These are phyloP conservation scores for Amphiura filiformis DNA, from an alignment of 35 echinoderm and acorn worm genomes.

Conservation along the genomic window DNA sequence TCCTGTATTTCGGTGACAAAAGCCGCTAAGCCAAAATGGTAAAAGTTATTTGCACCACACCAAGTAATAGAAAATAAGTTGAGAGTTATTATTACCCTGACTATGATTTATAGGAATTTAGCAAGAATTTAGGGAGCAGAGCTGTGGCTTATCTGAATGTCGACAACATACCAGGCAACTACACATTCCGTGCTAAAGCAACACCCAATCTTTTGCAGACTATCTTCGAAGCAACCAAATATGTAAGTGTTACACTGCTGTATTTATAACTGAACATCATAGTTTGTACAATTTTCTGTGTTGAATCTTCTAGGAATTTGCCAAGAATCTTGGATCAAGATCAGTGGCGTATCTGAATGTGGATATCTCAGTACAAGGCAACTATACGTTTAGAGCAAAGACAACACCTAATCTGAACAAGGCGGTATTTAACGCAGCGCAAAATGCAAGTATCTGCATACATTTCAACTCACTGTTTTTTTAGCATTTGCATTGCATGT, in stretches of 20 bases:
- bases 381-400: conserved; percentile 69
- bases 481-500: no score
- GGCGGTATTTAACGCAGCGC: conserved; percentile 59
- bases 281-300: no score
- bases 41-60: no score
- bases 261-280: not conserved
- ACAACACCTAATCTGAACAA: conserved; percentile 71
- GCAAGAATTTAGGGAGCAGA: conserved; percentile 45
- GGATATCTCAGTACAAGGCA: conserved; percentile 73
- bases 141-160: conserved; percentile 83
- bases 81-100: not conserved
- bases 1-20: no score
- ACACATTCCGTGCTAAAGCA: conserved; percentile 56
- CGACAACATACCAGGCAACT: conserved; percentile 74
- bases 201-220: conserved; percentile 70
- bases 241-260: conserved; percentile 17
- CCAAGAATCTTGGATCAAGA: conserved; percentile 52
- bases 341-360: conserved; percentile 88
- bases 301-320: conserved; percentile 58
- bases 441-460: conserved; percentile 4
- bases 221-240: conserved; percentile 66
- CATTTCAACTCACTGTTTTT: no score
- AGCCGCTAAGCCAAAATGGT: no score
- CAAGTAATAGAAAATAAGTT: no score
- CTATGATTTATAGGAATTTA: conserved; percentile 58